These are phyloP conservation scores for Chalcosyrphus nemorum DNA, from an alignment of 2,888 invertebrate genomes.

Conservation along the genomic window DNA sequence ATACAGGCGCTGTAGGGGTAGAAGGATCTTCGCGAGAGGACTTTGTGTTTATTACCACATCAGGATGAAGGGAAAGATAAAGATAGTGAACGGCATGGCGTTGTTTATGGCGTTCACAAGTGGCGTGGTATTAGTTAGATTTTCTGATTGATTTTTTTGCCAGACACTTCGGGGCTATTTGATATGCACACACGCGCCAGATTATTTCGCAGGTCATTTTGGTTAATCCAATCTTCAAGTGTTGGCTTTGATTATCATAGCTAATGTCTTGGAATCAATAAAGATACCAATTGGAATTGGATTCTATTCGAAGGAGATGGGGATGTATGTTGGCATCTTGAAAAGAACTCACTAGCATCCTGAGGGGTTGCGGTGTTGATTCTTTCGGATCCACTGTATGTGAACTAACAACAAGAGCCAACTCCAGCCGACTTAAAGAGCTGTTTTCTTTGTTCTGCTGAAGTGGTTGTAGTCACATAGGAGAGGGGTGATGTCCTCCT, in stretches of 20 bases:
- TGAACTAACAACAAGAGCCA: no score
- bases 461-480: no score
- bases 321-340: neutral
- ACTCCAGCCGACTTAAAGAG: no score
- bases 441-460: no score
- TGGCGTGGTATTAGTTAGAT: neutral
- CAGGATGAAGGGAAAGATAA: neutral
- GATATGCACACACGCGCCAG: neutral
- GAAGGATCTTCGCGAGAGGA: neutral
- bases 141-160: neutral
- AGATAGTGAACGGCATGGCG: neutral
- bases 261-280: neutral
- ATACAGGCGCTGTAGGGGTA: neutral
- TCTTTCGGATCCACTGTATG: no score
- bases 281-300: no score
- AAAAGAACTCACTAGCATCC: no score
- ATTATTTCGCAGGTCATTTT: neutral
- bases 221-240: neutral
- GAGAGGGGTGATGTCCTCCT: no score
- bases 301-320: no score
- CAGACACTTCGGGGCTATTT: neutral
- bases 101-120: constrained; percentile 1
- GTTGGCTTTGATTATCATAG: neutral
- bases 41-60: constrained; percentile 19
- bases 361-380: no score